phyloP scores from a whole-genome alignment of 2,888 invertebrate genomes.

The Drosophila helvetica region DNA sequence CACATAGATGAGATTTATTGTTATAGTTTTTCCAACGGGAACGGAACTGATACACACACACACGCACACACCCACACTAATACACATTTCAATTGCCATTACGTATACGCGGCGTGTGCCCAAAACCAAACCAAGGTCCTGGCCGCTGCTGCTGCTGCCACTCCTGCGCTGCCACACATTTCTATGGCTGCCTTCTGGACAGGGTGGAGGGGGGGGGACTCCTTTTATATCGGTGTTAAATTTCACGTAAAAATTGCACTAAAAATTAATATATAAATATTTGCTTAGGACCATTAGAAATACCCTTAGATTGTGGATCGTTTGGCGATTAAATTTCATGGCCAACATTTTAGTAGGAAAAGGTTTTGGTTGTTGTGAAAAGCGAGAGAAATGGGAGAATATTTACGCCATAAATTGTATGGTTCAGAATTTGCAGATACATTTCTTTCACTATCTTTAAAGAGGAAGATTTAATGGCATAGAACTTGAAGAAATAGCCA shows the following conservation, averaged over 20 bases:
- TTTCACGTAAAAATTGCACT: conserved; percentile 62
- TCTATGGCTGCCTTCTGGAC: neutral
- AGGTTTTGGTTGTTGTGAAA: too few relatives aligned
- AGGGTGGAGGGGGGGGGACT: neutral
- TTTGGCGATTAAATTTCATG: neutral
- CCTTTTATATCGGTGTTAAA: conserved; percentile 63
- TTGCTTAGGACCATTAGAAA: conserved; percentile 44
- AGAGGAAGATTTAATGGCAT: neutral
- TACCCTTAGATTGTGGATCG: conserved; percentile 33
- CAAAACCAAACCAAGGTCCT: conserved; percentile 26
- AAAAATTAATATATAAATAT: conserved; percentile 67
- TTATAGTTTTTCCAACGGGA: conserved; percentile 55
- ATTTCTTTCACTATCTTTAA: neutral
- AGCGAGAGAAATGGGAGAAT: too few relatives aligned
- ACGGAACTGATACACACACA: conserved; percentile 17
- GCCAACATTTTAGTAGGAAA: neutral
- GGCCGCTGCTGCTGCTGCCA: conserved; percentile 23
- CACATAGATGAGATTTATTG: conserved; percentile 74
- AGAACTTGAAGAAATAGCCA: neutral
- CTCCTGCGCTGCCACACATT: neutral
- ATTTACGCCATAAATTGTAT: too few relatives aligned
- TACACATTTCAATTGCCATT: conserved; percentile 41
- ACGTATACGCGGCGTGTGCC: conserved; percentile 56
- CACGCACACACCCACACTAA: conserved; percentile 7
- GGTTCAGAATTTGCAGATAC: neutral